Evolutionary conservation across 2,113 vertebrate genomes (phyloP).

Genomic region (Barnardius zonarius): DNA sequence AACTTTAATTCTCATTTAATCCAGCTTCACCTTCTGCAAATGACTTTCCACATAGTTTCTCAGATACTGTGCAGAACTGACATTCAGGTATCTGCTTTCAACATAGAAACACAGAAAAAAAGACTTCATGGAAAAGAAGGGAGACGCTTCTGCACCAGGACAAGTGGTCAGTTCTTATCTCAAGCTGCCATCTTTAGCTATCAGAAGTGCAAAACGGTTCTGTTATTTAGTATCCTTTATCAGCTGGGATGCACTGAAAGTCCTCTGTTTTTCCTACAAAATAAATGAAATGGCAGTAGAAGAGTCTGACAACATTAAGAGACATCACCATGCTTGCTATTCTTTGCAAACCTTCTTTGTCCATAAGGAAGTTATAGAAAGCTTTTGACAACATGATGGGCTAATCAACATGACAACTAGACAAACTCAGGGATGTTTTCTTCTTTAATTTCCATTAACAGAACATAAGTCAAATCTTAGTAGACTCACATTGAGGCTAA

Average conservation of each 20-base stretch:
- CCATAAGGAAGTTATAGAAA: neutral
- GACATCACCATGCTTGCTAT: neutral
- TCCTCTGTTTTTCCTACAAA: too few species aligned
- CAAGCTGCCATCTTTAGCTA: neutral
- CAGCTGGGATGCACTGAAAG: neutral
- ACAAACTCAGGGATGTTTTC: neutral
- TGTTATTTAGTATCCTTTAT: neutral
- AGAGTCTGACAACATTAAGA: neutral
- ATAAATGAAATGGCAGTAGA: neutral
- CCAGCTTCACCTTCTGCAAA: neutral
- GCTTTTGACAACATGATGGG: neutral
- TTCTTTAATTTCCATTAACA: neutral
- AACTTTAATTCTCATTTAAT: neutral
- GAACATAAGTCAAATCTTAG: fast-evolving
- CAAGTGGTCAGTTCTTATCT: neutral
- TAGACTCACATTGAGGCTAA: neutral
- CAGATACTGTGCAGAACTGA: neutral
- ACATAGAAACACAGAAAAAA: neutral
- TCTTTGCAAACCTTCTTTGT: neutral
- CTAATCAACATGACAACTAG: neutral
- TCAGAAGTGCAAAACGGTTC: neutral
- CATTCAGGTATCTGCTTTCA: neutral
- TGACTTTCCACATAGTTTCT: neutral
- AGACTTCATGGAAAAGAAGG: neutral
- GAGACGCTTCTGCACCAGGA: neutral